Evolutionary conservation across 23 tunicate genomes (phyloP).

Genomic region (Trididemnum clinides): DNA sequence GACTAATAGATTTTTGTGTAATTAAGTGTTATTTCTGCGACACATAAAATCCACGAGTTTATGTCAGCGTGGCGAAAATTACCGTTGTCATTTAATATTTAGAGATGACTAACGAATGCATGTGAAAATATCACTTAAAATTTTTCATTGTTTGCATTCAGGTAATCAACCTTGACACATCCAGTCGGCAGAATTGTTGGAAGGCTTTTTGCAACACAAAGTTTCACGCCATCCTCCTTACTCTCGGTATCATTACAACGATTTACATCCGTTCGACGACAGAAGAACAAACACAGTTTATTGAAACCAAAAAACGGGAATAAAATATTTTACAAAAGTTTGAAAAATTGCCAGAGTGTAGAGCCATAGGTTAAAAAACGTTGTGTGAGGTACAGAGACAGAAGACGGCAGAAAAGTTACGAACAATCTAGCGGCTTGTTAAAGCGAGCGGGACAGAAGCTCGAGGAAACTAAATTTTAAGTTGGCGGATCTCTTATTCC

Average conservation of each 20-base stretch:
- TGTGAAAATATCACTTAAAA: not conserved
- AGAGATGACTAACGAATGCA: no score
- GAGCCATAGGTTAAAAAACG: no score
- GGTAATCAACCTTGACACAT: not conserved
- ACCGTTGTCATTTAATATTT: no score
- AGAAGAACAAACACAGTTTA: no score
- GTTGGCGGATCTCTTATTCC: not conserved
- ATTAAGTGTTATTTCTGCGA: no score
- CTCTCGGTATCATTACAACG: constrained; percentile 32
- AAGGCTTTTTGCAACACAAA: constrained; percentile 41
- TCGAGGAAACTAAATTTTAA: not conserved
- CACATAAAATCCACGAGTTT: no score
- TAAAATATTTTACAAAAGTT: not conserved
- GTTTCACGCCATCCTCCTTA: constrained; percentile 37
- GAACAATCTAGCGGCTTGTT: not conserved
- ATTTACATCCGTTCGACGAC: no score
- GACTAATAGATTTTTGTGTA: no score
- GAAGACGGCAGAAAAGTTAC: not conserved
- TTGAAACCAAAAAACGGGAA: not conserved
- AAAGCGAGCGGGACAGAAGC: not conserved
- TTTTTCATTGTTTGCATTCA: not conserved
- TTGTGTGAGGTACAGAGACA: no score
- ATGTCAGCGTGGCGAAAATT: no score
- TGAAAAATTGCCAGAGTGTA: no score
- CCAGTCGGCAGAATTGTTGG: constrained; percentile 46